A percentile compares a stretch with the other conserved stretches of the same genome.
phyloP scores from a whole-genome alignment of 53 echinoderm and acorn worm species.

The Zoroaster sp. region DNA sequence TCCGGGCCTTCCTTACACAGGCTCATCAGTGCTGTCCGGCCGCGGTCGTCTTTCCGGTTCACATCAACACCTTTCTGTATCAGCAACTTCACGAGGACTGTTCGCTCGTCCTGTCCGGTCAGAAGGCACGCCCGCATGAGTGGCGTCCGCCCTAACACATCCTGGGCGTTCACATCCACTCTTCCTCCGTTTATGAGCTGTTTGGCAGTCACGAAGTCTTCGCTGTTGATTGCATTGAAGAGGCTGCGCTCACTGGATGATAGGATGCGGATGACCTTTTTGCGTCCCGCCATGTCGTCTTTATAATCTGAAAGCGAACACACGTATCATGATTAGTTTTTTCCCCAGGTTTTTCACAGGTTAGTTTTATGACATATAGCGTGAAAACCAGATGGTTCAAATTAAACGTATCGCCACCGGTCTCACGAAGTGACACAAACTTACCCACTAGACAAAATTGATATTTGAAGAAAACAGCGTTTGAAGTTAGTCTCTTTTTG shows the following conservation, averaged over 20 bases:
- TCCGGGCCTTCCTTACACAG: conserved; percentile 71
- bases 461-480: no score
- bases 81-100: conserved; percentile 61
- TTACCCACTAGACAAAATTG: no score
- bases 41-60: conserved; percentile 81
- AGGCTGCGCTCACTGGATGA: conserved; percentile 74
- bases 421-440: no score
- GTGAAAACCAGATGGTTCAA: not conserved
- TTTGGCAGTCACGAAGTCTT: conserved; percentile 60
- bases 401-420: not conserved
- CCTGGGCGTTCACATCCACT: conserved; percentile 82
- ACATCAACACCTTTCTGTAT: conserved; percentile 81
- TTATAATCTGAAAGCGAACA: not conserved
- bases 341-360: no score
- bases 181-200: conserved; percentile 67
- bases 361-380: no score
- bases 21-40: conserved; percentile 82
- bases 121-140: conserved; percentile 71
- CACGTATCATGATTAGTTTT: not conserved
- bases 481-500: no score
- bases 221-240: conserved; percentile 76
- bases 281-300: not conserved
- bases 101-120: conserved; percentile 45
- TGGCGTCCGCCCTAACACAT: conserved; percentile 76
- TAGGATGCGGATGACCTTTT: conserved; percentile 36